A percentile compares a stretch with the other conserved stretches of the same genome.
Conservation (phyloP, 2,888 invertebrate species). For the Copidosoma aretas region DNA sequence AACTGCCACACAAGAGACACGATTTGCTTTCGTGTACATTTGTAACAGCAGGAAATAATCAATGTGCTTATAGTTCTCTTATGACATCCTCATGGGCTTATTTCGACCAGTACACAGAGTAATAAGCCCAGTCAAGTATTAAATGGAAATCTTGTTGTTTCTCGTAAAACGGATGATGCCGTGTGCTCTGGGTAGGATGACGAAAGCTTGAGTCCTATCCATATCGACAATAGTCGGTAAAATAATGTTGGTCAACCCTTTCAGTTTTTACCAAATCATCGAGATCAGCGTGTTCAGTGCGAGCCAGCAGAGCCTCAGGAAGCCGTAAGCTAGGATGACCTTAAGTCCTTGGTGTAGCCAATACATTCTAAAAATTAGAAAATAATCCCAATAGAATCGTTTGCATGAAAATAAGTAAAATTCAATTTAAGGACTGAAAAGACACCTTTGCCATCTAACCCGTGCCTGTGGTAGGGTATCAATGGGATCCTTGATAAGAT, state of each 20-base stretch:
- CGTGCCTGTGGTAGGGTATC: constrained; percentile 74
- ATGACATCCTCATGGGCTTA: background rate
- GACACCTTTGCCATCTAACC: constrained; percentile 66
- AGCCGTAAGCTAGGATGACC: constrained; percentile 50
- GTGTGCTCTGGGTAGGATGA: background rate
- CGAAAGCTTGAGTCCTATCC: background rate
- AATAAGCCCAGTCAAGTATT: background rate
- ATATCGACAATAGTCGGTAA: background rate
- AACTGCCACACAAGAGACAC: background rate
- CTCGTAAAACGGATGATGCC: background rate
- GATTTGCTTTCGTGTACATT: background rate
- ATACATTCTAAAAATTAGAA: constrained; percentile 54
- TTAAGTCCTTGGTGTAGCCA: constrained; percentile 59
- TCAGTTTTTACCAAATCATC: constrained; percentile 23
- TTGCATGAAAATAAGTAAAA: background rate
- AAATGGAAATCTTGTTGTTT: background rate
- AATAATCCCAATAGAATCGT: background rate
- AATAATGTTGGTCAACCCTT: background rate
- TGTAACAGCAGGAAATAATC: background rate
- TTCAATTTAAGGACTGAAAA: background rate
- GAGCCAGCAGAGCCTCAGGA: constrained; percentile 54
- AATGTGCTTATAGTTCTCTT: background rate
- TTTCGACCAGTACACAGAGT: background rate
- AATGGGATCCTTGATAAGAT: constrained; percentile 80
- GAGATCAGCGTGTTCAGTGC: constrained; percentile 42